These are phyloP conservation scores for Hozukius guyotensis DNA, from an alignment of 2,797 vertebrate genomes.

Conservation along the genomic window DNA sequence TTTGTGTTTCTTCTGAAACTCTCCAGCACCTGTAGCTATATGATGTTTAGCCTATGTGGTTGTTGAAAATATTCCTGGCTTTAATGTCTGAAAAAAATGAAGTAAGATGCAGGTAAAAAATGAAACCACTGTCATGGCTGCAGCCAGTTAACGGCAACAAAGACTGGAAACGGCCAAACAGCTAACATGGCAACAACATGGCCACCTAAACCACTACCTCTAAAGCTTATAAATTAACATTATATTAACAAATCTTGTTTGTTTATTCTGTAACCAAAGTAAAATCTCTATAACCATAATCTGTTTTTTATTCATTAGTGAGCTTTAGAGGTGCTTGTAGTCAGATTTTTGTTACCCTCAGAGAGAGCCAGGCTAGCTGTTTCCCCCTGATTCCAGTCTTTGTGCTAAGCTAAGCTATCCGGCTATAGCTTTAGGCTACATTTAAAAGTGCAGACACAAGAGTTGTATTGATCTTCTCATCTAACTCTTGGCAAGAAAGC, in stretches of 20 bases:
- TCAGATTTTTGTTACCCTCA: accelerated
- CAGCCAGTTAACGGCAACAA: background rate
- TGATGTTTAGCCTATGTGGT: background rate
- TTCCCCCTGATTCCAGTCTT: background rate
- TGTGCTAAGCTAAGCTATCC: background rate
- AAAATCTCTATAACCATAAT: background rate
- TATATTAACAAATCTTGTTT: background rate
- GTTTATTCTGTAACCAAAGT: background rate
- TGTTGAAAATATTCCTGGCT: background rate
- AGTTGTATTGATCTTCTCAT: background rate
- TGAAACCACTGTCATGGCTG: too few species aligned
- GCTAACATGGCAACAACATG: background rate
- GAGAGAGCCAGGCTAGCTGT: background rate
- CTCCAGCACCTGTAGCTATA: background rate
- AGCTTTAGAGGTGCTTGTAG: background rate
- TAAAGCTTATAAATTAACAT: background rate
- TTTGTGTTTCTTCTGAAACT: constrained; percentile 4
- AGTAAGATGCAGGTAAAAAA: too few species aligned
- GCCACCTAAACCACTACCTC: background rate
- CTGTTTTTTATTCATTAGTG: background rate
- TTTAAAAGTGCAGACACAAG: background rate
- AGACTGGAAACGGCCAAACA: background rate
- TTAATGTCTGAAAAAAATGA: background rate
- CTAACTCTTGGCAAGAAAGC: background rate
- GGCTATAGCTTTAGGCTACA: background rate